Conservation (phyloP, 2,888 invertebrate genomes). For the Lordiphosa andalusiaca region DNA sequence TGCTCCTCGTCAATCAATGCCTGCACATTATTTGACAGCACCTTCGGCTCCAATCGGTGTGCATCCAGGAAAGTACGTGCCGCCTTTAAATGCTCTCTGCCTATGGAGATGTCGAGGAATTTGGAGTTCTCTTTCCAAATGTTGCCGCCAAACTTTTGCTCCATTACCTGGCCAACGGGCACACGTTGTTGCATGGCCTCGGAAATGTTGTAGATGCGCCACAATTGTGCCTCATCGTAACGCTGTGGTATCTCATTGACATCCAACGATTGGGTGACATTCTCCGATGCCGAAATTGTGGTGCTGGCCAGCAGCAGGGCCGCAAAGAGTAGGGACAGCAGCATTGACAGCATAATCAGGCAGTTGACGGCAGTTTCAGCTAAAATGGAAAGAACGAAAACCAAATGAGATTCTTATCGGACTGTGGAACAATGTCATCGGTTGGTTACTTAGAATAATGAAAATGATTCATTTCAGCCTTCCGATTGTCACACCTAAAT, state of each 20-base stretch:
- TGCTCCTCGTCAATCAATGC: slow-evolving; percentile 86
- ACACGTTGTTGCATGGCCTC: slow-evolving; percentile 52
- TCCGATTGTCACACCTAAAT: too few species aligned
- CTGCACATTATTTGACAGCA: slow-evolving; percentile 89
- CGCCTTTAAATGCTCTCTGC: slow-evolving; percentile 83
- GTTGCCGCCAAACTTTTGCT: slow-evolving; percentile 75
- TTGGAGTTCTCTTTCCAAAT: slow-evolving; percentile 79
- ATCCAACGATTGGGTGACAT: slow-evolving; percentile 42
- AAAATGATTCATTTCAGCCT: too few species aligned
- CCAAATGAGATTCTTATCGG: too few species aligned
- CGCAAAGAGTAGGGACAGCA: background rate
- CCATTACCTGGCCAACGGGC: slow-evolving; percentile 65
- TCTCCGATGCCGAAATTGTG: background rate
- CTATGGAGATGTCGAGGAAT: slow-evolving; percentile 86
- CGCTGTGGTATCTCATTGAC: slow-evolving; percentile 70
- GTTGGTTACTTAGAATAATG: too few species aligned
- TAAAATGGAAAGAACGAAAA: background rate
- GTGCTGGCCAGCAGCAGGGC: slow-evolving; percentile 4
- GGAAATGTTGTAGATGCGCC: slow-evolving; percentile 78
- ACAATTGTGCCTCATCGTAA: slow-evolving; percentile 75
- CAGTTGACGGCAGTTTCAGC: slow-evolving; percentile 1
- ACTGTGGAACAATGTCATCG: too few species aligned
- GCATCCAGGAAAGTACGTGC: slow-evolving; percentile 84
- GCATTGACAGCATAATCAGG: background rate
- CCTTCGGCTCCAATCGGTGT: slow-evolving; percentile 83